These are phyloP conservation scores for Saxidomus purpurata DNA, from an alignment of 1,140 invertebrate species.

Conservation along the genomic window DNA sequence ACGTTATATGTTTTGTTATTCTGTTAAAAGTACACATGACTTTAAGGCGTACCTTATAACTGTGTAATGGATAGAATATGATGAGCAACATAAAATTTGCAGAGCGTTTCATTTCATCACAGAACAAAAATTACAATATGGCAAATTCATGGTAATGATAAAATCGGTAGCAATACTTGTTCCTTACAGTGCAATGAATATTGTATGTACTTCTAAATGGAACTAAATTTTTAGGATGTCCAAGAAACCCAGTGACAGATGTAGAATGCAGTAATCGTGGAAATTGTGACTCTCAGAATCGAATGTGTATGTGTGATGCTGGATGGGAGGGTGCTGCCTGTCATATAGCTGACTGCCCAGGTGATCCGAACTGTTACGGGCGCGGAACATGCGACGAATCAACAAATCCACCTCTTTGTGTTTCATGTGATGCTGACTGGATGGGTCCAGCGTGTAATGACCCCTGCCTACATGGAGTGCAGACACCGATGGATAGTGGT, in stretches of 20 bases:
- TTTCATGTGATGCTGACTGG: constrained; percentile 76
- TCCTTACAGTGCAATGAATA: too few relatives aligned
- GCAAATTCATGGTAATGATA: too few relatives aligned
- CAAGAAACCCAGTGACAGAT: constrained; percentile 73
- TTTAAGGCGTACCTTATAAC: too few relatives aligned
- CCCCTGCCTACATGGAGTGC: constrained; percentile 77
- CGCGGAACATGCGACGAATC: constrained; percentile 73
- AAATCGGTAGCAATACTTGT: too few relatives aligned
- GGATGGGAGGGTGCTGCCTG: constrained; percentile 80
- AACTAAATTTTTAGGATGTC: constrained; percentile 76
- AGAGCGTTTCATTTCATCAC: too few relatives aligned
- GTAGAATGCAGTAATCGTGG: constrained; percentile 78
- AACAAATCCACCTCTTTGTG: constrained; percentile 76
- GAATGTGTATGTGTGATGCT: constrained; percentile 74
- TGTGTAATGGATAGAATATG: too few relatives aligned
- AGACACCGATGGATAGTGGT: constrained; percentile 74
- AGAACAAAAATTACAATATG: too few relatives aligned
- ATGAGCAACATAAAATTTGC: too few relatives aligned
- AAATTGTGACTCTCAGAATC: constrained; percentile 77
- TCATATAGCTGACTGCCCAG: constrained; percentile 80
- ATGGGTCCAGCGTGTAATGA: constrained; percentile 80
- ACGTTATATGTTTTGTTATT: too few relatives aligned
- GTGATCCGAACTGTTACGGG: constrained; percentile 77
- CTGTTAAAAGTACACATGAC: too few relatives aligned
- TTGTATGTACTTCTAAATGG: too few relatives aligned